phyloP scores from a whole-genome alignment of 2,888 invertebrate genomes.

The Anarsia innoxiella region DNA sequence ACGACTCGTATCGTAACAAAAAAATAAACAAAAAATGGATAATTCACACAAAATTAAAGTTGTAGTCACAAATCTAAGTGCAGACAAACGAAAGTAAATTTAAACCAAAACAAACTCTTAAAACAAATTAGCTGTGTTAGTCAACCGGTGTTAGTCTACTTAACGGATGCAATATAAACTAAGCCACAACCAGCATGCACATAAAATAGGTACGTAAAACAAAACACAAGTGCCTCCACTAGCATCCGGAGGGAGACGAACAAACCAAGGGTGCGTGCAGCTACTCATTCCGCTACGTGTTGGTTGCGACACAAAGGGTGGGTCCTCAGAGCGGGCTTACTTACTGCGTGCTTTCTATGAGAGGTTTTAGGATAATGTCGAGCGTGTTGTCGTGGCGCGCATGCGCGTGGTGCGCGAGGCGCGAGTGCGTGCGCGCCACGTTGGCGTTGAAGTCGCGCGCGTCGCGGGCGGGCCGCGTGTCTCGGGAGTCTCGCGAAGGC shows the following conservation, averaged over 20 bases:
- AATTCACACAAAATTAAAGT: conserved; percentile 7
- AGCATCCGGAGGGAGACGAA: conserved; percentile 32
- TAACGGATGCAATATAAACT: conserved; percentile 24
- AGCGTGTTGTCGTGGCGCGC: conserved; percentile 70
- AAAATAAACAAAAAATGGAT: conserved; percentile 15
- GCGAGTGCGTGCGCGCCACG: conserved; percentile 59
- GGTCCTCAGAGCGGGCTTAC: conserved; percentile 48
- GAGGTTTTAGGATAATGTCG: conserved; percentile 74
- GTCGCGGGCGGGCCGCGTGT: conserved; percentile 27
- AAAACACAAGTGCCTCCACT: conserved; percentile 30
- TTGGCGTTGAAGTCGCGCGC: conserved; percentile 58
- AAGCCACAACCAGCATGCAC: conserved; percentile 49
- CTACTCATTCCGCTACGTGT: conserved; percentile 60
- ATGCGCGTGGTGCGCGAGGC: conserved; percentile 43
- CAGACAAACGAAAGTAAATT: conserved; percentile 19
- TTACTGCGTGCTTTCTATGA: conserved; percentile 76
- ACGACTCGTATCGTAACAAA: too few relatives aligned
- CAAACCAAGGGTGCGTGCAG: conserved; percentile 63
- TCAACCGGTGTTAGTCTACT: conserved; percentile 43
- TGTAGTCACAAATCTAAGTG: conserved; percentile 13
- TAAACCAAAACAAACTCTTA: conserved; percentile 14
- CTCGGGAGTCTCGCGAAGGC: conserved; percentile 42
- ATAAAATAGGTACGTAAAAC: conserved; percentile 23
- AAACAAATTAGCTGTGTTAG: conserved; percentile 40
- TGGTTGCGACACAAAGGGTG: conserved; percentile 54